Base-by-base conservation (phyloP, 1,140 invertebrate species). In the Zaprionus kolodkinae region DNA sequence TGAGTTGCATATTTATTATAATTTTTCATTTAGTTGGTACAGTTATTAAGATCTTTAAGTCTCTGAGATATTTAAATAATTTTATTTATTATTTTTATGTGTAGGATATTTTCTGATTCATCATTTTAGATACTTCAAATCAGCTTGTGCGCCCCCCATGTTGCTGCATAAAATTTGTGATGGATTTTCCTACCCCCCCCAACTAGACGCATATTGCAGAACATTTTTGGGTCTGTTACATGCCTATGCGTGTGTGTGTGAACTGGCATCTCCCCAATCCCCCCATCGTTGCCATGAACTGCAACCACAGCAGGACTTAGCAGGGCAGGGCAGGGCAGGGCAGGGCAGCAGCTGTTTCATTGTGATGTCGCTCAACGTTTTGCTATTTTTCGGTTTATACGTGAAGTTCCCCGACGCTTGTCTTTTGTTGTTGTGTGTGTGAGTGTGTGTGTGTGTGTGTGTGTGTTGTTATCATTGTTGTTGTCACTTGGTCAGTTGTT, bases 121-220 rank as follows among this genome's bases (percentile, higher is more conserved):
- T 68, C 72, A 67, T 80, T 74, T 69, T 72, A 62, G 77, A 68
- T 40, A 83, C 78, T 70, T 43, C 21, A 52, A 33, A 48, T 74
- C 56, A 57, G 57, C 40, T 70, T 15, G n/a, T 0, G 40, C 1
- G 40, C 1, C n/a, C 57, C 62, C 71, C 85, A 84, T 88, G 80
- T 83, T 87, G 80, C 61, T 77, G 84, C 85, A 88, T 87, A 86
- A 86, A 87, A 87, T 88, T 87, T 87, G 88, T 87, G 84, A 87
- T 88, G 84, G 88, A 89, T 87, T 88, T 89, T 78, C 84, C 85
- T 83, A 80, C 72, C 27, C 27, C 27, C 27, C 27, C 27, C 27
- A 21, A 21, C 27, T 30, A 74, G 84, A 81, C 84, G 84, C 84
- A 87, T 87, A 87, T 87, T 87, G 84, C 84, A 87, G 80, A 87